Evolutionary conservation across 2,888 invertebrate species (phyloP).

Genomic region (Latrodectus elegans): DNA sequence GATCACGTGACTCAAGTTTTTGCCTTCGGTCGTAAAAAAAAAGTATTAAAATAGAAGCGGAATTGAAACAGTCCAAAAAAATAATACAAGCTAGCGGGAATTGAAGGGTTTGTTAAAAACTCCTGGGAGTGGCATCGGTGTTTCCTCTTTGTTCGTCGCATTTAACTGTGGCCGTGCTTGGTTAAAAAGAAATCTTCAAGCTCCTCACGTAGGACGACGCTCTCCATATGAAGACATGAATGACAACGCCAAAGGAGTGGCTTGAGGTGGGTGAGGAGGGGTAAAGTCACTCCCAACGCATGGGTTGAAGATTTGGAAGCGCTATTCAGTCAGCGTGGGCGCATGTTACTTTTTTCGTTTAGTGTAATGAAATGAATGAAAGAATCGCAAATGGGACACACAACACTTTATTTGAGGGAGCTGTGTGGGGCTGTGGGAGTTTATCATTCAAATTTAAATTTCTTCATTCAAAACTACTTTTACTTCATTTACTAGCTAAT

Average conservation of each 20-base stretch:
- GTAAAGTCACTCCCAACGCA: neutral
- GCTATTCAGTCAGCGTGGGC: no score
- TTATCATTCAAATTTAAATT: no score
- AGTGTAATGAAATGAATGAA: no score
- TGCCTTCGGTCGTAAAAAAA: slow-evolving; percentile 37
- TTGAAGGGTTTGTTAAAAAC: slow-evolving; percentile 67
- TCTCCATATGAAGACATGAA: slow-evolving; percentile 52
- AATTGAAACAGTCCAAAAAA: neutral
- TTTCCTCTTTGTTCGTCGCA: slow-evolving; percentile 42
- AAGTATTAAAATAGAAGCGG: slow-evolving; percentile 8
- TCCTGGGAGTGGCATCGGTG: slow-evolving; percentile 50
- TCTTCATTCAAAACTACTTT: no score
- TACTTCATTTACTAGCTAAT: no score
- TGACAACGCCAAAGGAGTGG: slow-evolving; percentile 7
- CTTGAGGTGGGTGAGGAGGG: neutral
- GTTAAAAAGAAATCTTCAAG: slow-evolving; percentile 49
- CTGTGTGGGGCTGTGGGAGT: no score
- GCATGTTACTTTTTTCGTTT: no score
- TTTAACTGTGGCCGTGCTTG: slow-evolving; percentile 35
- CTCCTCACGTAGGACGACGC: slow-evolving; percentile 41
- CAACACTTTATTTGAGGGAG: no score
- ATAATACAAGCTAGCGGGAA: slow-evolving; percentile 26
- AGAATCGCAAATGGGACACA: no score
- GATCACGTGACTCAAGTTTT: slow-evolving; percentile 62
- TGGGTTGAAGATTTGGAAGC: no score